Percentiles rank a stretch among this genome's conserved stretches.
phyloP scores from a whole-genome alignment of 2,888 invertebrate genomes.

The Phymatocera aterrima region DNA sequence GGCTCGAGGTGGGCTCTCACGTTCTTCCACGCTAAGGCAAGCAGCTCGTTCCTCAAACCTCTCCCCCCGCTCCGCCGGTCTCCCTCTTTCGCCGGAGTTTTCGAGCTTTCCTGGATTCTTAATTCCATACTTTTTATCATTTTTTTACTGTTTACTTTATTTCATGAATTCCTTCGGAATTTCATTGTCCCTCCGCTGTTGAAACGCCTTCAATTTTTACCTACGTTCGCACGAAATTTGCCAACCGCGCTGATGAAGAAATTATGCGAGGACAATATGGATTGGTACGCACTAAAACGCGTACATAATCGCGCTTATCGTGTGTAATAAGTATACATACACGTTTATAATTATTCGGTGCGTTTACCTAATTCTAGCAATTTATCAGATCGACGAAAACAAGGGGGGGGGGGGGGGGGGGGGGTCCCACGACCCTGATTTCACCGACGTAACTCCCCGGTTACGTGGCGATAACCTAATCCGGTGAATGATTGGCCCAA shows the following conservation, averaged over 20 bases:
- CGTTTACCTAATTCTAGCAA: too few species aligned
- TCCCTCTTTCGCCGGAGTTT: slow-evolving; percentile 52
- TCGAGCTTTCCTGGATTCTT: slow-evolving; percentile 51
- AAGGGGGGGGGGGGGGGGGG: background rate
- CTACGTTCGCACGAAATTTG: too few species aligned
- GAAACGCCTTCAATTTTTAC: background rate
- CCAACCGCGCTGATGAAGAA: too few species aligned
- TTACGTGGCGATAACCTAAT: slow-evolving; percentile 53
- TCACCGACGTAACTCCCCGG: slow-evolving; percentile 21
- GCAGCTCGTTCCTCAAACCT: slow-evolving; percentile 47
- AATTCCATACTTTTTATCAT: slow-evolving; percentile 24
- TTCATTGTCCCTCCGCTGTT: slow-evolving; percentile 25
- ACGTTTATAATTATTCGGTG: too few species aligned
- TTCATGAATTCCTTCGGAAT: too few species aligned
- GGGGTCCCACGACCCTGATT: background rate
- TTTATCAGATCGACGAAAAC: slow-evolving; percentile 28
- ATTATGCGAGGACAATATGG: too few species aligned
- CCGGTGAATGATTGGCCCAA: slow-evolving; percentile 63
- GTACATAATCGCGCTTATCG: too few species aligned
- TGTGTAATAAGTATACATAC: too few species aligned
- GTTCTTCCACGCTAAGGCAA: slow-evolving; percentile 48
- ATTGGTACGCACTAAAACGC: background rate
- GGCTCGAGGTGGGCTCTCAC: slow-evolving; percentile 41
- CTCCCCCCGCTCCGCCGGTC: slow-evolving; percentile 11
- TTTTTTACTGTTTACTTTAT: too few species aligned